Base-by-base conservation (phyloP, 2,797 vertebrate genomes). In the Takifugu ocellatus region DNA sequence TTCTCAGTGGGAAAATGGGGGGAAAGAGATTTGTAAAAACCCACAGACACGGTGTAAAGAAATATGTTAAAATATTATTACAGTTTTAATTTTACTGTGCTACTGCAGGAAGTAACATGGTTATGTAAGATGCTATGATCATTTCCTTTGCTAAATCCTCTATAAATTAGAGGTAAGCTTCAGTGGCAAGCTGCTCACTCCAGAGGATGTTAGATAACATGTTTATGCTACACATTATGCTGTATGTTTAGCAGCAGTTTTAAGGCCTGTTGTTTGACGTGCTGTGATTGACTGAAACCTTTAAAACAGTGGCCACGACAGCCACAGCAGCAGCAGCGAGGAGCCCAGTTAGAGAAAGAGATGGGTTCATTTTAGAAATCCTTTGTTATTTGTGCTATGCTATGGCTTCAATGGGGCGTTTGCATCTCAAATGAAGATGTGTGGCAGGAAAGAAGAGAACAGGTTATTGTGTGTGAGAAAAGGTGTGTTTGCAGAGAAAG, bases 91-190 rank as follows among this genome's bases (percentile, higher is more conserved):
- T 10, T n/a, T 46, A 7, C n/a, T 46, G 17, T 10, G 39, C 43
- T 49, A 45, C 51, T 61, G 47, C 63, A 50, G 45, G 42, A 49
- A 66, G 49, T 58, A 59, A 57, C 60, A 65, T 57, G 66, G 29
- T 84, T 84, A 85, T 48, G 43, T 78, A 88, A 85, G 72, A 71
- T 69, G 64, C 71, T 73, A 61, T 77, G 56, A 75, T 64, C 45
- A 67, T 71, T 77, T 82, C 63, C 66, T 81, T 73, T 52, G 54
- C 63, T 63, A 86, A 86, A 87, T 84, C 77, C 77, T 45, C 54
- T 68, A 74, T 84, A 79, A 76, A 83, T 72, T 67, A 72, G 77
- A 84, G 53, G 58, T 79, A 80, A 86, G 80, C 70, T 81, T 72
- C 72, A 69, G 68, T 67, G 56, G 52, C 66, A 80, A 78, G 71